These are phyloP conservation scores for Deilephila porcellus DNA, from an alignment of 2,888 invertebrate species.

Conservation along the genomic window DNA sequence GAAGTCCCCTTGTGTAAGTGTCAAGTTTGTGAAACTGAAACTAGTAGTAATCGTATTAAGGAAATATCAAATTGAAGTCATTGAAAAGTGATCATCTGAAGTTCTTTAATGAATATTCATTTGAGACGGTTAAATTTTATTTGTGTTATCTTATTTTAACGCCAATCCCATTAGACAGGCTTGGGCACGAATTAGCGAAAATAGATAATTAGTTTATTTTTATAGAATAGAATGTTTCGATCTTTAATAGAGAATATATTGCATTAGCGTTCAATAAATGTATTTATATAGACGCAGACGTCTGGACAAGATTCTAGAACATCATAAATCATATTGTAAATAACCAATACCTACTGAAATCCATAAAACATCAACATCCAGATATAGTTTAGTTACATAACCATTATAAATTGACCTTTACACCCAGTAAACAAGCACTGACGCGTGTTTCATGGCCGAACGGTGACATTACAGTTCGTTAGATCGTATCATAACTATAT, in stretches of 20 bases:
- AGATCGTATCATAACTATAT: slow-evolving; percentile 71
- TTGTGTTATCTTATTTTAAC: too few species aligned
- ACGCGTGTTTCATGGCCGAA: slow-evolving; percentile 48
- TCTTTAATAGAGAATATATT: too few species aligned
- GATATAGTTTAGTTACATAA: background rate
- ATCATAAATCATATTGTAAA: background rate
- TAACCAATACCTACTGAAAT: background rate
- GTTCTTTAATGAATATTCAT: too few species aligned
- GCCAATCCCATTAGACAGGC: too few species aligned
- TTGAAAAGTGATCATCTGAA: too few species aligned
- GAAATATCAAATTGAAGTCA: too few species aligned
- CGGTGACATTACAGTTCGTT: slow-evolving; percentile 68
- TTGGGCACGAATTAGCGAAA: too few species aligned
- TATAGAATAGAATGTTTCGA: too few species aligned
- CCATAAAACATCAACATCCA: background rate
- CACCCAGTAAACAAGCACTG: background rate
- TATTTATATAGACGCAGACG: background rate
- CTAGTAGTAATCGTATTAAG: too few species aligned
- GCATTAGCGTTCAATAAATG: too few species aligned
- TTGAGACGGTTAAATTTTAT: too few species aligned
- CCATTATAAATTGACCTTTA: background rate
- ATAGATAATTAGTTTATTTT: too few species aligned
- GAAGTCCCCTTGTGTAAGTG: background rate
- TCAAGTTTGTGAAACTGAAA: background rate
- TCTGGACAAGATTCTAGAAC: background rate